A percentile compares a stretch with the other conserved stretches of the same genome.
Conservation (phyloP, 2,797 vertebrate species). For the Coregonus sp. region DNA sequence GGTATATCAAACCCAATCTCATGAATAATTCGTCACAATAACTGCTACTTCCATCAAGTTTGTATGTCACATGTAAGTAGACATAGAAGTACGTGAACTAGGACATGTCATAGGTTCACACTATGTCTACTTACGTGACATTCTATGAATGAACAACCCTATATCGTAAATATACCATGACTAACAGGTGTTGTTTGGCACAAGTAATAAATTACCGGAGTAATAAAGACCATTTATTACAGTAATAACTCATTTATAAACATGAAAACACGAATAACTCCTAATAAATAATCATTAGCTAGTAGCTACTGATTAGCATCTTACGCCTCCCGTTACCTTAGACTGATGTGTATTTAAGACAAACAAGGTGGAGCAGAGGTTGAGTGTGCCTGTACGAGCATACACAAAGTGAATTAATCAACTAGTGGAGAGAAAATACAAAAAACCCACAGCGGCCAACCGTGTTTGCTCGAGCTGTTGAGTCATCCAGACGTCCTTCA, state of each 20-base stretch:
- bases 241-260: not conserved
- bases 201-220: too few species aligned
- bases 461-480: slow-evolving; percentile 33
- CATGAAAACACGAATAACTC: not conserved
- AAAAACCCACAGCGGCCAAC: slow-evolving; percentile 17
- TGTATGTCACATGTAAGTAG: too few species aligned
- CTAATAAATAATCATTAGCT: not conserved
- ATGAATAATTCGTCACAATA: too few species aligned
- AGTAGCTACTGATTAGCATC: not conserved
- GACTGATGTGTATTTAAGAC: not conserved
- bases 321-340: not conserved
- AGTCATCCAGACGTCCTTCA: slow-evolving; percentile 23
- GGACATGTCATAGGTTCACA: too few species aligned
- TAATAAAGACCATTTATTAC: not conserved
- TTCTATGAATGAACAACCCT: too few species aligned
- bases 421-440: slow-evolving; percentile 2
- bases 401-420: slow-evolving; percentile 26
- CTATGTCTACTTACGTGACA: too few species aligned
- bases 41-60: too few species aligned
- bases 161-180: too few species aligned
- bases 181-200: too few species aligned
- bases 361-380: not conserved
- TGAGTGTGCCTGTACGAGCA: not conserved
- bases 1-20: too few species aligned
- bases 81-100: too few species aligned